Evolutionary conservation across 1,140 invertebrate species (phyloP), one percentile per base, ranked within the genome.

Genomic region (Cyrtorhinus lividipennis): DNA sequence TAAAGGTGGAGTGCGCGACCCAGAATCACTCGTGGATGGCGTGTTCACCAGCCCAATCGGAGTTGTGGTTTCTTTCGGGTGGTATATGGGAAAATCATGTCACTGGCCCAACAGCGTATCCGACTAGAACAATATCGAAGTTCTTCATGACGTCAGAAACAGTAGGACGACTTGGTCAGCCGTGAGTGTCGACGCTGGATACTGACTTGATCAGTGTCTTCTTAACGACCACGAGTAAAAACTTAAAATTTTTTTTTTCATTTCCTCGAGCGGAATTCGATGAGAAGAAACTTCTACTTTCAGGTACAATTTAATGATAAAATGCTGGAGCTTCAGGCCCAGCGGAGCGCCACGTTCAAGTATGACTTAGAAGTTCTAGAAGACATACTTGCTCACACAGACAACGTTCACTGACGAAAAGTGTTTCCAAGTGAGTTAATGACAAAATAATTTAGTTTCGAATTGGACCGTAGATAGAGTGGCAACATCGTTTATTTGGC

Each of bases 51-150:
- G 85, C n/a, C 13, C 92, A 96, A 71, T 92, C 90, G 0, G 94
- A 97, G 73, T 91, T 95, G 0, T 97, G 93, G 94, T n/a, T 86
- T 94, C 0, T 99, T 95, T 78, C 95, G 92, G 1, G 90, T 98
- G 0, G 73, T 98, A 2, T 82, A 95, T 71, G 98, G 95, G 94
- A 95, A 99, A 79, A 93, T 98, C 2, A 82, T 97, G 67, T 93
- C 94, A 0, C 75, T 98, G 13, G 95, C 94, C 0, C 90, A 94
- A 70, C 92, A 96, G 67, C 95, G 95, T 0, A 75, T 92, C 90
- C 25, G 93, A 91, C 0, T 78, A 88, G 61, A 90, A 85, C 24
- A 97, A 97, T 75, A 76, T 90, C 1, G 91, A 96, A 72, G 93
- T 97, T 18, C 75, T 96, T 22, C 83, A 92, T 65, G 89, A 91